phyloP scores from a whole-genome alignment of 2,797 vertebrate genomes.

The Lepidocolaptes lacrymiger region DNA sequence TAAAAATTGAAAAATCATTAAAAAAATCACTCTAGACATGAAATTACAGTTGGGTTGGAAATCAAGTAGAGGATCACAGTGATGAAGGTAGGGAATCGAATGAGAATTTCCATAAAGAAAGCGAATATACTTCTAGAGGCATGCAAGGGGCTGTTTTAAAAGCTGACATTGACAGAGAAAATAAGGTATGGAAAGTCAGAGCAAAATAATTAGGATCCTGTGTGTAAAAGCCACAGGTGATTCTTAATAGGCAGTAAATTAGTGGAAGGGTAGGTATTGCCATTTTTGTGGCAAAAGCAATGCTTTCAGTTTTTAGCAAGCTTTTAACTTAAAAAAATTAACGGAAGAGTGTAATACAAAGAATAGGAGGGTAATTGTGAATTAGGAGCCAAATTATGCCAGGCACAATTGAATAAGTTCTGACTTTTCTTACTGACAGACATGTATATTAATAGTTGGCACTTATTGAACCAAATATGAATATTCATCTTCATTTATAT shows the following conservation, averaged over 20 bases:
- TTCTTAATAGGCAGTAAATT: not conserved
- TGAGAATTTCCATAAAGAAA: not conserved
- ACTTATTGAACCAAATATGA: slow-evolving; percentile 97
- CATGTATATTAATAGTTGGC: slow-evolving; percentile 99
- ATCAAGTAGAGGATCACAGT: not conserved
- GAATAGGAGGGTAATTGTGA: slow-evolving; percentile 90
- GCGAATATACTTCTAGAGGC: not conserved
- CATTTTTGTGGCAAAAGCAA: not conserved
- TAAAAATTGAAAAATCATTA: not conserved
- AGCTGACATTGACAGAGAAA: not conserved
- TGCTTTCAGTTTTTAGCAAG: not conserved
- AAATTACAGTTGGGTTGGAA: slow-evolving; percentile 1
- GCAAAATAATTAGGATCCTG: not conserved
- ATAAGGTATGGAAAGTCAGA: not conserved
- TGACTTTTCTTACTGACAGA: slow-evolving; percentile 90
- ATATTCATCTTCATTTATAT: slow-evolving; percentile 99
- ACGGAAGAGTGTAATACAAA: slow-evolving; percentile 56
- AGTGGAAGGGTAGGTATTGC: not conserved
- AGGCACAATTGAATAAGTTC: slow-evolving; percentile 82
- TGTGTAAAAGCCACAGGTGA: slow-evolving; percentile 50
- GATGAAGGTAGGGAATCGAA: not conserved
- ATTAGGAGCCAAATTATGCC: slow-evolving; percentile 89
- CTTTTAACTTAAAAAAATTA: slow-evolving; percentile 36
- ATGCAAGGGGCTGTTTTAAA: not conserved
- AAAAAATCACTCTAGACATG: not conserved